A percentile compares a stretch with the other conserved stretches of the same genome.
Conservation (phyloP, 1,140 invertebrate species). For the Musca vetustissima region DNA sequence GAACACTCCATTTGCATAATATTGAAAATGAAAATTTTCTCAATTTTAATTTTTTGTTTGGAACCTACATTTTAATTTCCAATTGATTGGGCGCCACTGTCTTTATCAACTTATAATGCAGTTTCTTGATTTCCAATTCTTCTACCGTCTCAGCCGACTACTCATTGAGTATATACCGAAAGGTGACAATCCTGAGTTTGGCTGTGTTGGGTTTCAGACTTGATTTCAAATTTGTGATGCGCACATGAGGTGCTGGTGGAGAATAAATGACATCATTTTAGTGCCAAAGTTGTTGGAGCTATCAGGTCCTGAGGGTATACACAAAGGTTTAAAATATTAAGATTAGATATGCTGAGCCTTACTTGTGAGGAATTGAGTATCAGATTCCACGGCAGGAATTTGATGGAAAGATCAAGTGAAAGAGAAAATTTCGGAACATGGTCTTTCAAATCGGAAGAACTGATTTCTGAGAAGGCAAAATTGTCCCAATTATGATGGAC, state of each 20-base stretch:
- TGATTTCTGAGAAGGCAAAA: slow-evolving; percentile 48
- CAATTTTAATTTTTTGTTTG: too few species aligned
- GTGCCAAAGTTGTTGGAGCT: slow-evolving; percentile 37
- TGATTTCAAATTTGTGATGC: slow-evolving; percentile 8
- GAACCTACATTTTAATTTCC: background rate
- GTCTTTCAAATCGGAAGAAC: slow-evolving; percentile 47
- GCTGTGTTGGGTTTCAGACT: background rate
- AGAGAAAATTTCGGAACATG: slow-evolving; percentile 47
- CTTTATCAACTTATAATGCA: too few species aligned
- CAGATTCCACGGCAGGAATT: slow-evolving; percentile 56
- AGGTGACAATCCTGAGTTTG: slow-evolving; percentile 15
- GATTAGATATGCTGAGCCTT: slow-evolving; percentile 56
- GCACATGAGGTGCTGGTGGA: too few species aligned
- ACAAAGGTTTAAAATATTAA: slow-evolving; percentile 71
- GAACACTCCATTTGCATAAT: too few species aligned
- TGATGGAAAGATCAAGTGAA: slow-evolving; percentile 50
- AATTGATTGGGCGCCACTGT: background rate
- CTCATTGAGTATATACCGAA: slow-evolving; percentile 15
- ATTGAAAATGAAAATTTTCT: too few species aligned
- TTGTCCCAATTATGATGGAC: slow-evolving; percentile 34
- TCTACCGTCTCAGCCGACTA: slow-evolving; percentile 37
- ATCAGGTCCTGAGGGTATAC: slow-evolving; percentile 70
- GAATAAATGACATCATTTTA: background rate
- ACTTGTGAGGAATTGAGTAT: slow-evolving; percentile 47
- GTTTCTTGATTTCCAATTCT: slow-evolving; percentile 35